Evolutionary conservation across 2,888 invertebrate species (phyloP), one percentile per base, ranked within the genome.

Genomic region (Parnassius smintheus): DNA sequence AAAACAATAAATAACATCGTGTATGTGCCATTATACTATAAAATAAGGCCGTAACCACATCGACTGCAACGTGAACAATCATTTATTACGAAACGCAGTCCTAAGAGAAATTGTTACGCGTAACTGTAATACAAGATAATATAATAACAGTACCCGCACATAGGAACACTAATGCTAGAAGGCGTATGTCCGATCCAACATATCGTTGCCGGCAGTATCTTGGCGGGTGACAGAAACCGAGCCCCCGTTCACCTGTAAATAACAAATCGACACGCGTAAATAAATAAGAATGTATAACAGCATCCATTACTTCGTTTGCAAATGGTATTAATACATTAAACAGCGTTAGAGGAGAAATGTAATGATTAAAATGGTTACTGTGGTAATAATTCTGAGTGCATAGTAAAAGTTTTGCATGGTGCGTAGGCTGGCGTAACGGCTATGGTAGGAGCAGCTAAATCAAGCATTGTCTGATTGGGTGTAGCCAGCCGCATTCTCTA

Each of bases 401-500:
- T 52, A 48, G 64, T 64, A 56, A 46, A 75, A 72, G 74, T 72
- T 69, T 73, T 69, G 82, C 78, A 77, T 80, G 80, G 83, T 85
- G 86, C 86, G 87, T 88, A 82, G 87, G 87, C 75, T 76, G 84
- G 86, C 86, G 87, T 86, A 86, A 86, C 86, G 81, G 84, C 83
- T 78, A 75, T 81, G 72, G 86, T 83, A 72, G 86, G 84, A 83
- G 85, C 80, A 70, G 83, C 79, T 86, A 86, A 85, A 86, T 86
- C 87, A 86, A 82, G 80, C 80, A 88, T 88, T 87, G 87, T 88
- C 85, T 85, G 87, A 88, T 87, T 86, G 86, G 85, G 81, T 83
- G 82, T 82, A 83, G 78, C 83, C 75, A 75, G 81, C 81, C 81
- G 82, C 85, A 82, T 83, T 85, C 85, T 75, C 68, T 13, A 7